Conservation (phyloP, 2,797 vertebrate genomes). For the Gymnodraco acuticeps region DNA sequence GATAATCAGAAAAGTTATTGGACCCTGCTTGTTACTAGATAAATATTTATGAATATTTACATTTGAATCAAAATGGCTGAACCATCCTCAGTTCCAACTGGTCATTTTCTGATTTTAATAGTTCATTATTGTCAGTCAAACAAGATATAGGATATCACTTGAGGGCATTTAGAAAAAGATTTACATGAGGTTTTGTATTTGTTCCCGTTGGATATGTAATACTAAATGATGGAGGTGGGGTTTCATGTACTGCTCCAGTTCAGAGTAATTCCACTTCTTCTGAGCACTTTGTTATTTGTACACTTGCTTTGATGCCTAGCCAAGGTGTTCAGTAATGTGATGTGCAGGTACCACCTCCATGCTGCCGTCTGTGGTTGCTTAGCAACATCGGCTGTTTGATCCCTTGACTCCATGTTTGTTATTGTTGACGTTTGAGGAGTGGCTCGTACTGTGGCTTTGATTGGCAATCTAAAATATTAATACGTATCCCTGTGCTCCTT, state of each 20-base stretch:
- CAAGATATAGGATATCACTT: not conserved
- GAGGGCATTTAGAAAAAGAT: conserved; percentile 9
- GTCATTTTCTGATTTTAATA: not conserved
- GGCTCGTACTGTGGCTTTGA: conserved; percentile 11
- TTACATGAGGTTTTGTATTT: conserved; percentile 12
- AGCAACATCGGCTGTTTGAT: conserved; percentile 66
- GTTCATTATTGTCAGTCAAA: not conserved
- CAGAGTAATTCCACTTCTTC: conserved; percentile 25
- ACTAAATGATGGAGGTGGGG: conserved; percentile 11
- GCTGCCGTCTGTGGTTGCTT: conserved; percentile 53
- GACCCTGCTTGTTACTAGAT: too few relatives aligned
- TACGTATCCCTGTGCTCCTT: not conserved
- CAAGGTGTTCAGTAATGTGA: conserved; percentile 62
- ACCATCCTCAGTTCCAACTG: not conserved
- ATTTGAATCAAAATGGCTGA: not conserved
- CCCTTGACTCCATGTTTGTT: conserved; percentile 37
- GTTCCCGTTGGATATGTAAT: conserved; percentile 8
- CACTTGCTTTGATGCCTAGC: conserved; percentile 64
- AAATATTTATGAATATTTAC: too few relatives aligned
- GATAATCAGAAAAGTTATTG: not conserved
- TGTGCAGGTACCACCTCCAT: conserved; percentile 70
- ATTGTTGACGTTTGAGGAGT: conserved; percentile 32
- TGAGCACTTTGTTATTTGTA: conserved; percentile 49
- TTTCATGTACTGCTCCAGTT: conserved; percentile 24
- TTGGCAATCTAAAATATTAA: conserved; percentile 23